Conservation (phyloP, 1,140 invertebrate genomes). For the Cylas formicarius region DNA sequence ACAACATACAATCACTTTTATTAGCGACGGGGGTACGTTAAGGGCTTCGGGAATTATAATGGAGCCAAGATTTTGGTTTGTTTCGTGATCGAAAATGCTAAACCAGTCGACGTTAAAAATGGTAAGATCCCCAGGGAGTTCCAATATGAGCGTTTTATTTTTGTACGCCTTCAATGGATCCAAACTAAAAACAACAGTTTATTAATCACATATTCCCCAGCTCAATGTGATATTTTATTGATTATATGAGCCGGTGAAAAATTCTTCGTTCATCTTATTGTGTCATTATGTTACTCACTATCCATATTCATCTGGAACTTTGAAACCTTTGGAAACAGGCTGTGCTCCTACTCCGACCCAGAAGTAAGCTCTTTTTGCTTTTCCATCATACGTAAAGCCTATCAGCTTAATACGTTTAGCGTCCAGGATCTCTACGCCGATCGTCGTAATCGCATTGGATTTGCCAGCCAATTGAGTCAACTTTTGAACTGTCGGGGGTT, state of each 20-base stretch:
- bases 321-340: constrained; percentile 63
- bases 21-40: constrained; percentile 77
- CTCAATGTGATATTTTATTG: not conserved
- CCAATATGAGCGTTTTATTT: constrained; percentile 66
- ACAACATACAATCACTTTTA: constrained; percentile 49
- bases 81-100: constrained; percentile 68
- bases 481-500: constrained; percentile 69
- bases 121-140: constrained; percentile 74
- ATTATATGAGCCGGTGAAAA: no score
- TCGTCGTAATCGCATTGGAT: constrained; percentile 64
- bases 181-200: constrained; percentile 47
- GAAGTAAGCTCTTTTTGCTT: constrained; percentile 72
- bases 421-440: constrained; percentile 67
- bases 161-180: constrained; percentile 64
- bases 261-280: constrained; percentile 5
- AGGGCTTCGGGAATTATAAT: constrained; percentile 71
- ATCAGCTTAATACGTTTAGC: constrained; percentile 72
- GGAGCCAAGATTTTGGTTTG: constrained; percentile 66
- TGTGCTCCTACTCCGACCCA: constrained; percentile 83
- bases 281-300: constrained; percentile 68
- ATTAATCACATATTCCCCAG: not conserved
- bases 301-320: constrained; percentile 85
- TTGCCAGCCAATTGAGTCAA: constrained; percentile 63
- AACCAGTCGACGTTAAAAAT: constrained; percentile 83
- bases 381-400: constrained; percentile 71